Percentiles rank a stretch among this genome's conserved stretches.
These are phyloP conservation scores for Drosophila anomelani DNA, from an alignment of 2,888 invertebrate species.

Conservation along the genomic window DNA sequence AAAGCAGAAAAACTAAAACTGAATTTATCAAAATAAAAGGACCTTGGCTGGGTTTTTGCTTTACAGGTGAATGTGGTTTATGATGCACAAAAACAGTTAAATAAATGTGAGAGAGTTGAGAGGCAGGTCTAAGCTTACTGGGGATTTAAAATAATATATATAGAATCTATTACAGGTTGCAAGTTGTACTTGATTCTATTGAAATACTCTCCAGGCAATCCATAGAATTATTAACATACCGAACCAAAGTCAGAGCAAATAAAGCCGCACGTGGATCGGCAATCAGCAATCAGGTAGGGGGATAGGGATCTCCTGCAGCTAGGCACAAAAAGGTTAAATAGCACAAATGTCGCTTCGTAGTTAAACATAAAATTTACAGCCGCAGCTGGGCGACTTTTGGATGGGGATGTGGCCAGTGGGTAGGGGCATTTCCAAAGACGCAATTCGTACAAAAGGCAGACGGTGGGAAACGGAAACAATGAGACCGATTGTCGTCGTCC, in stretches of 20 bases:
- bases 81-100: background rate
- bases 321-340: slow-evolving; percentile 72
- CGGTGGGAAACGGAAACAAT: slow-evolving; percentile 82
- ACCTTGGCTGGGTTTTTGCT: too few relatives aligned
- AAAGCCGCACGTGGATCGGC: slow-evolving; percentile 59
- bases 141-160: background rate
- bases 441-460: slow-evolving; percentile 60
- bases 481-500: slow-evolving; percentile 82
- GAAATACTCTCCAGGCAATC: background rate
- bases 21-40: slow-evolving; percentile 17
- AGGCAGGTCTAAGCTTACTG: background rate
- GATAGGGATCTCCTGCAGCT: slow-evolving; percentile 11
- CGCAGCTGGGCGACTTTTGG: slow-evolving; percentile 64
- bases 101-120: background rate
- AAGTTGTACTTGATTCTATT: slow-evolving; percentile 5
- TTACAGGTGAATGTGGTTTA: background rate
- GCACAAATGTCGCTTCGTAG: slow-evolving; percentile 57
- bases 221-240: slow-evolving; percentile 57
- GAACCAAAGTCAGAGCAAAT: slow-evolving; percentile 40
- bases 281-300: slow-evolving; percentile 1
- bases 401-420: slow-evolving; percentile 7
- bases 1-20: background rate
- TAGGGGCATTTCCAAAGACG: slow-evolving; percentile 62
- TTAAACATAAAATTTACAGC: slow-evolving; percentile 74
- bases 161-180: slow-evolving; percentile 8